phyloP scores from a whole-genome alignment of 2,888 invertebrate species.

The Rhagium mordax region DNA sequence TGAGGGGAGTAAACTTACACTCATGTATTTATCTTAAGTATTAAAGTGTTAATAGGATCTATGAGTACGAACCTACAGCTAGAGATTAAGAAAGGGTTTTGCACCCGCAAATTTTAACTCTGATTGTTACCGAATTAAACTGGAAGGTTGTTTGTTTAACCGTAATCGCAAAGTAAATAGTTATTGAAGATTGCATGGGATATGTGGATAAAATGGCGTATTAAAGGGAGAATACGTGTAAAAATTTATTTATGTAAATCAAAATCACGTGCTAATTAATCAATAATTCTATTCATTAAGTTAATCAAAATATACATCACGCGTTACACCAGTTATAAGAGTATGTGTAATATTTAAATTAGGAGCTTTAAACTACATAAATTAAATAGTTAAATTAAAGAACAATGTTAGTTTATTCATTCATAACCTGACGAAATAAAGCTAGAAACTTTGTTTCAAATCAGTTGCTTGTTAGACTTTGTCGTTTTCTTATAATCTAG shows the following conservation, averaged over 20 bases:
- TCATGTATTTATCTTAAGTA: slow-evolving; percentile 58
- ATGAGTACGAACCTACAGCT: slow-evolving; percentile 45
- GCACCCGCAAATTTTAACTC: slow-evolving; percentile 39
- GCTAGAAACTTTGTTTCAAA: no score
- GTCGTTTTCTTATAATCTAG: no score
- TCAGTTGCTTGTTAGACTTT: no score
- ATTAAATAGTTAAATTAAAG: no score
- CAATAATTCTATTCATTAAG: no score
- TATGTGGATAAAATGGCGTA: background rate
- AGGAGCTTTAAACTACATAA: no score
- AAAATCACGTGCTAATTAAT: no score
- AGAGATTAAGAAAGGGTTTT: slow-evolving; percentile 54
- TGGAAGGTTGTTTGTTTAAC: slow-evolving; percentile 26
- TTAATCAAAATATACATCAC: no score
- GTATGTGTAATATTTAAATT: no score
- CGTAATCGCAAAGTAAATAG: slow-evolving; percentile 26
- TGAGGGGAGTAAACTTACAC: slow-evolving; percentile 55
- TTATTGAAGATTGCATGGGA: background rate
- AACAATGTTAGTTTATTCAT: no score
- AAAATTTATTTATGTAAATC: background rate
- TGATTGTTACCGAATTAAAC: slow-evolving; percentile 35
- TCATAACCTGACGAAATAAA: no score
- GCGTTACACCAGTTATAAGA: no score
- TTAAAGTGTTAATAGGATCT: slow-evolving; percentile 59
- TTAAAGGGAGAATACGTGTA: background rate